These are phyloP conservation scores for Sturnus vulgaris DNA, from an alignment of 2,113 vertebrate species.

Conservation along the genomic window DNA sequence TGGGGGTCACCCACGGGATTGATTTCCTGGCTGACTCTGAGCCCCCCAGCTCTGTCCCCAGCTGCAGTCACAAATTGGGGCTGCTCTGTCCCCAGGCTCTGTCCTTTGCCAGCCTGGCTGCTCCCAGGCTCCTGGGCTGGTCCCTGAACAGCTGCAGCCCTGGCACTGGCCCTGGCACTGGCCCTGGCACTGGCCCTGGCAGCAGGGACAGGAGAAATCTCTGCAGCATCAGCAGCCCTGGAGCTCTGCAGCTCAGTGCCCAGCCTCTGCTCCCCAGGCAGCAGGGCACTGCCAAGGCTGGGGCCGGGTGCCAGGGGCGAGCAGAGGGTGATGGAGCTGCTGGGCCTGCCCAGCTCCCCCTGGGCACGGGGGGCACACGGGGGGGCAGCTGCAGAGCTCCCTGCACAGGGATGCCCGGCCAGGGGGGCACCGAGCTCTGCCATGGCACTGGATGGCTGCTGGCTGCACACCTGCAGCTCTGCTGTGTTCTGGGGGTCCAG, in stretches of 20 bases:
- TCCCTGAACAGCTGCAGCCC: neutral
- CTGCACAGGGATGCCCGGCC: neutral
- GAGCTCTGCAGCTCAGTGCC: neutral
- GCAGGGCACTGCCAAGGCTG: neutral
- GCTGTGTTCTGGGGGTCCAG: neutral
- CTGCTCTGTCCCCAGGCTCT: neutral
- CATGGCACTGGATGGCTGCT: neutral
- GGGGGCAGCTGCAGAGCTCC: neutral
- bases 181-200: neutral
- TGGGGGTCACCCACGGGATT: neutral
- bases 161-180: no score
- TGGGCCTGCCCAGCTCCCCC: neutral
- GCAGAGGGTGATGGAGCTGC: constrained; percentile 73
- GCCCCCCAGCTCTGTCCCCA: neutral
- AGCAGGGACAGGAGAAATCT: neutral
- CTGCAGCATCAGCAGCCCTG: neutral
- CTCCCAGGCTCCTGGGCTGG: neutral
- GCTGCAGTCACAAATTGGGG: neutral
- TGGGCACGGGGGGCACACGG: neutral
- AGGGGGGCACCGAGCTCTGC: neutral
- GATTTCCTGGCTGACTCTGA: neutral
- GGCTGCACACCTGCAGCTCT: neutral
- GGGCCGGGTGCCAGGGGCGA: neutral
- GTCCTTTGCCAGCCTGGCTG: neutral
- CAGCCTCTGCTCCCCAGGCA: neutral